Evolutionary conservation across 1,140 invertebrate genomes (phyloP).

Genomic region (Leptinotarsa defecta): DNA sequence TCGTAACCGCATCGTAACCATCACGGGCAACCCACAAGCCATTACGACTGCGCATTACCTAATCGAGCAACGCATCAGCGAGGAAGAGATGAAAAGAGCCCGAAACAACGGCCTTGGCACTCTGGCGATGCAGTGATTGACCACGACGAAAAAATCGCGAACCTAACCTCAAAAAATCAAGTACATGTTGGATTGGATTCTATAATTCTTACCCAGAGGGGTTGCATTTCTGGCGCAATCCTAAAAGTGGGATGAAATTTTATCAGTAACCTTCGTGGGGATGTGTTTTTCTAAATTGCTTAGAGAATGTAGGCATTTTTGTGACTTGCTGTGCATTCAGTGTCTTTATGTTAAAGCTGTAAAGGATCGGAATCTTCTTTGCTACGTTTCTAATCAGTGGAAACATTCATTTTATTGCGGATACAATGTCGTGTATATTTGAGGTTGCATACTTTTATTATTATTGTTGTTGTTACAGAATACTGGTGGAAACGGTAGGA

Average conservation of each 20-base stretch:
- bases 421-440: not conserved
- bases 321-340: not conserved
- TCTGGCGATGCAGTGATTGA: slow-evolving; percentile 60
- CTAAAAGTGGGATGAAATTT: not conserved
- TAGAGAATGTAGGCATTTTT: slow-evolving; percentile 23
- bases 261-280: not conserved
- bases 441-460: slow-evolving; percentile 1
- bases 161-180: slow-evolving; percentile 4
- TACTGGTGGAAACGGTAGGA: not conserved
- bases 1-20: slow-evolving; percentile 95
- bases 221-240: not conserved
- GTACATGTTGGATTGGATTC: slow-evolving; percentile 12
- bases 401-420: too few relatives aligned
- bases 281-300: slow-evolving; percentile 21
- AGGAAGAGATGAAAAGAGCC: slow-evolving; percentile 92
- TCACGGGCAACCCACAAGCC: slow-evolving; percentile 84
- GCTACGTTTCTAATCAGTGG: not conserved
- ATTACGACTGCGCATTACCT: slow-evolving; percentile 90
- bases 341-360: not conserved
- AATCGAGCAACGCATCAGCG: slow-evolving; percentile 93
- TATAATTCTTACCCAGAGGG: not conserved
- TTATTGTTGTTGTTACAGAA: not conserved
- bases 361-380: not conserved
- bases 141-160: slow-evolving; percentile 9
- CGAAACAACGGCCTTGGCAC: slow-evolving; percentile 81